Base-by-base conservation (phyloP, 64 coral and sea anemone genomes). In the Orbicella faveolata region DNA sequence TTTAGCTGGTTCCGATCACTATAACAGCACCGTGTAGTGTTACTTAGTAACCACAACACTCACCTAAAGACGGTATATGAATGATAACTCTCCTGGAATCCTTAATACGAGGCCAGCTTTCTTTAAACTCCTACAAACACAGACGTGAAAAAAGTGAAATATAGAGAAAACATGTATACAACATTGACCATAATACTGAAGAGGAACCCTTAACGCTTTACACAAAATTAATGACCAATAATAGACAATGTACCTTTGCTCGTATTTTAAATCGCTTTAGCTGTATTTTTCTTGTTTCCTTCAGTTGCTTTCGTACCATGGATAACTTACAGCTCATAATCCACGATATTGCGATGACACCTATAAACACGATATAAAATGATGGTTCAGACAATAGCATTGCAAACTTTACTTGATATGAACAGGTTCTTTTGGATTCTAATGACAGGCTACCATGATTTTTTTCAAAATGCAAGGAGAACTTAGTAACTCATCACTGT, bases 271-370 rank as follows among this genome's bases (percentile, higher is more conserved):
- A 99, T 63, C 94, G 83, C 41, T 93, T 92, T 1, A 95, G 90
- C 62, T 99, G 94, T 61, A 89, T 88, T 72, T 87, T 72, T 65
- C 97, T 88, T 6, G 91, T 93, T 35, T 93, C 77, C 74, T 90
- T 93, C 21, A 99, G 80, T 78, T 99, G 94, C 89, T 95, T 99
- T 59, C 94, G 87, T 19, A 99, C 83, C 97, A 99, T 99, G 36
- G 97, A 96, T 36, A 99, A 59, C 75, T 99, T 99, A 75, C 97
- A 99, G 48, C 95, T 99, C 97, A 99, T 99, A 54, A 99, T 96
- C 97, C 97, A 99, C 2, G 97, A 99, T 77, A 99, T 95, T 16
- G 97, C 97, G 63, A 99, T 99, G 15, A 99, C 94, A 34, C 97
- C 97, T 96, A 15, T 41, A 59, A 61, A 36, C 41, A 83, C 20